Base-by-base conservation (phyloP, 2,888 invertebrate species). In the Spodoptera picta region DNA sequence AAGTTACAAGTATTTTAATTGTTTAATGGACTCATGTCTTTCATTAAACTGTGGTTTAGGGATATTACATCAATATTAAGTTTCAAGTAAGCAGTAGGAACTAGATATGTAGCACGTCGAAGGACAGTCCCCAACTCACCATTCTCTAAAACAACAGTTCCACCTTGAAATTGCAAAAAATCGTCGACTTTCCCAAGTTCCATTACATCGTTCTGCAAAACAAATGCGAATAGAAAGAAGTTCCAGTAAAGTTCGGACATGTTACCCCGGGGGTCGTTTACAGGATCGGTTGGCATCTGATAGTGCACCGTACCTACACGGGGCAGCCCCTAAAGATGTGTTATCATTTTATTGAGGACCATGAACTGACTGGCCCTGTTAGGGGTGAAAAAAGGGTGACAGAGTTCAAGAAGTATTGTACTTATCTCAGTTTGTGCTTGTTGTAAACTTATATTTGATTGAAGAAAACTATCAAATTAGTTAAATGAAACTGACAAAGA, bases 261-360 rank as follows among this genome's bases (percentile, higher is more conserved):
- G 52, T 41, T 52, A 44, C 70, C 70, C 65, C 23, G 41, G 66
- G 56, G 71, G 53, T 60, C 73, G n/a, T 54, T 72, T 73, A 72
- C 55, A 56, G 60, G 63, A 72, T 67, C 68, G 62, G 73, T 58
- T 60, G 59, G 54, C 63, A 60, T 72, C 73, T 58, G 71, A 72
- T 72, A 72, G 71, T 19, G 53, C 23, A 62, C 56, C 56, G 55
- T 55, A 50, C 58, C 54, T 62, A 44, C 53, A 41, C 51, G 48
- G 19, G 27, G 44, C 43, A 60, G 50, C 71, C 72, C 67, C 49
- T 50, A 45, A 50, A 48, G 67, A 67, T 72, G 60, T 54, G 63
- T 72, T 60, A 72, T 73, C 73, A 45, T 72, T 72, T 72, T 72
- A 67, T 72, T 72, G 72, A 73, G 54, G 50, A 62, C 46, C 51